These are phyloP conservation scores for Carassius carassius DNA, from an alignment of 2,113 vertebrate genomes.

Conservation along the genomic window DNA sequence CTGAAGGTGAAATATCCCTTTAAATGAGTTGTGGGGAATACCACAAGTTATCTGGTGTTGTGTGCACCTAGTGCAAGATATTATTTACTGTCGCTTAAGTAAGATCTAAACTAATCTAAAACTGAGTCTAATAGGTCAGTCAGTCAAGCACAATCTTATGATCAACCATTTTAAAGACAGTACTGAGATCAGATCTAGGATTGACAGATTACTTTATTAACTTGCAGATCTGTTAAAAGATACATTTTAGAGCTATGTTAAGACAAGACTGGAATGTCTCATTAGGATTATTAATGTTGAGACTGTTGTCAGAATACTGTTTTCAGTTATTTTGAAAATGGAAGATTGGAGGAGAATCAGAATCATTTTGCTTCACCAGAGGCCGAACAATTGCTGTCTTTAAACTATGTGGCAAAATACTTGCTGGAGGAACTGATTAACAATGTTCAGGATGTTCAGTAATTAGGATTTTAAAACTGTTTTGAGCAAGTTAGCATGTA, in stretches of 20 bases:
- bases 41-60: background rate
- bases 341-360: background rate
- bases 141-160: background rate
- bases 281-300: constrained; percentile 23
- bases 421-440: constrained; percentile 14
- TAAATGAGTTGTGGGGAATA: background rate
- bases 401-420: background rate
- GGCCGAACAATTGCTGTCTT: background rate
- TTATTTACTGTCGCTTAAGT: background rate
- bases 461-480: background rate
- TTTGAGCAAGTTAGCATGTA: constrained; percentile 1
- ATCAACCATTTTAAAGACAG: background rate
- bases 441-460: constrained; percentile 4
- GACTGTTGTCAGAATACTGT: background rate
- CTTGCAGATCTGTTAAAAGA: background rate
- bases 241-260: background rate
- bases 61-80: background rate
- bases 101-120: background rate
- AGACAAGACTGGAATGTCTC: background rate
- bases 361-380: background rate
- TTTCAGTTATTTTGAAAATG: constrained; percentile 1
- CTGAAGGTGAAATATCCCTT: no score
- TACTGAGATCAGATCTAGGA: background rate
- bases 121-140: background rate
- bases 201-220: background rate